These are phyloP conservation scores for Arrhamphus sclerolepis DNA, from an alignment of 2,797 vertebrate species.

Conservation along the genomic window DNA sequence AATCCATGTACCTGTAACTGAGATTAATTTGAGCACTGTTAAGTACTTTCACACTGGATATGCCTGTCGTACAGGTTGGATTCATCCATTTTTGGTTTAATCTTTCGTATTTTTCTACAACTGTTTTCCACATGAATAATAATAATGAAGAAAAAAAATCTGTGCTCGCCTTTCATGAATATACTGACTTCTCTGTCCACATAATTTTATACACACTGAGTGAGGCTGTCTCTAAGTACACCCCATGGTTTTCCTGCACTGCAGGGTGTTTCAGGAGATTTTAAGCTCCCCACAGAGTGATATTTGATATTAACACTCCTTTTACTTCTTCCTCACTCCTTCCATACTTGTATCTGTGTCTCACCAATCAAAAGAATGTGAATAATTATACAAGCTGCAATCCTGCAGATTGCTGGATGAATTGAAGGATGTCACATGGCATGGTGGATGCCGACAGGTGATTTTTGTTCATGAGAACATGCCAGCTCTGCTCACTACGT, in stretches of 20 bases:
- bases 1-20: background rate
- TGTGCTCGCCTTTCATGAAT: conserved; percentile 1
- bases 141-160: too few relatives aligned
- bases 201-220: conserved; percentile 9
- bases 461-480: conserved; percentile 1
- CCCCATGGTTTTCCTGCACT: conserved; percentile 26
- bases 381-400: conserved; percentile 18
- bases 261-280: conserved; percentile 39
- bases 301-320: conserved; percentile 17
- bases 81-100: background rate
- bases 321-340: background rate
- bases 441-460: conserved; percentile 14
- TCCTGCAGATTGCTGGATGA: conserved; percentile 25
- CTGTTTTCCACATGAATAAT: too few relatives aligned
- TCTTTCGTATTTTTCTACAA: background rate
- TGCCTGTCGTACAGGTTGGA: background rate
- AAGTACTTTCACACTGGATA: background rate
- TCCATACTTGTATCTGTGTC: background rate
- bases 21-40: background rate
- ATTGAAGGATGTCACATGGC: conserved; percentile 20
- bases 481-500: background rate
- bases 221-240: conserved; percentile 32
- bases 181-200: conserved; percentile 7
- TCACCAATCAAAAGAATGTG: conserved; percentile 28
- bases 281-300: conserved; percentile 24